Base-by-base conservation (phyloP, 2,888 invertebrate genomes). In the Pseudococcus longispinus region DNA sequence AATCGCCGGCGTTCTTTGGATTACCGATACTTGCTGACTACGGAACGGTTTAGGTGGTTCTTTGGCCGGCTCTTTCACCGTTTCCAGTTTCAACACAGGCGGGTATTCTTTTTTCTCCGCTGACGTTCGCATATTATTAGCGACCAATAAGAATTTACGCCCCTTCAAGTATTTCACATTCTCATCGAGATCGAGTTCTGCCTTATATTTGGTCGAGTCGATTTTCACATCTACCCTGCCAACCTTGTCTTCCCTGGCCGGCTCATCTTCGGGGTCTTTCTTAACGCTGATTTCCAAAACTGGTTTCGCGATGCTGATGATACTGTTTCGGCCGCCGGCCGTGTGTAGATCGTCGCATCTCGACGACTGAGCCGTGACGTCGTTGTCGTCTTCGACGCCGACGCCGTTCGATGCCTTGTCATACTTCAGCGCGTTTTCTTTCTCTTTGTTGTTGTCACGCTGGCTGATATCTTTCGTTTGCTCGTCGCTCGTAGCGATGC, bases 11-110 rank as follows among this genome's bases (percentile, higher is more conserved):
- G 96, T 95, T 91, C 96, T 93, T 90, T 96, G 96, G 89, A 96
- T 96, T 6, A 96, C 96, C 88, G 96, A 96, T 82, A 94, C 94
- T 91, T 92, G 92, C 90, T 92, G 93, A 90, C 94, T 93, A 20
- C 94, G 94, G 51, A 94, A 93, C 88, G 93, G 94, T 88, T 94
- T 94, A 93, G 89, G 93, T 93, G 29, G 94, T 15, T 80, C 77
- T 37, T 20, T 80, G 11, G 42, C 74, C 13, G 18, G 23, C 23
- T 80, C 55, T 29, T 80, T 70, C 29, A 37, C 60, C 20, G n/a
- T 37, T n/a, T 46, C 80, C 42, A n/a, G 13, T 26, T 23, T 32
- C 70, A 74, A 15, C 5, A 74, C 46, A 8, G 87, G 32, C 8
- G 77, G 87, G 65, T 87, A 87, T 60, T 88, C 87, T 44, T 88